Conservation (phyloP, 1,140 invertebrate genomes). For the Zaprionus vittiger region DNA sequence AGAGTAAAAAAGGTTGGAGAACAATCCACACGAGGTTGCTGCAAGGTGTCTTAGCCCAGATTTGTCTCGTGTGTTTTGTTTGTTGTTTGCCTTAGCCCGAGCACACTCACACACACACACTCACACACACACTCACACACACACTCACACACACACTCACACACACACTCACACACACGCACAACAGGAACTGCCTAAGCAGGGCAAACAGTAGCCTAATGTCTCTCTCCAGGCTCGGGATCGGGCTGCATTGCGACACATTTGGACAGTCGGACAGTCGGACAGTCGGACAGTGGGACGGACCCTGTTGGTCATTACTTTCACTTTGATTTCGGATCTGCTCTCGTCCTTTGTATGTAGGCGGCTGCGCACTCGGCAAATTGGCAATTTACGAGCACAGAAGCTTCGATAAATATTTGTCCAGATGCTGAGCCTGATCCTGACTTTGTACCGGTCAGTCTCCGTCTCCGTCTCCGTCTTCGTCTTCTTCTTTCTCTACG, state of each 20-base stretch:
- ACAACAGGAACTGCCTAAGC: constrained; percentile 23
- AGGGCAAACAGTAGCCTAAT: constrained; percentile 74
- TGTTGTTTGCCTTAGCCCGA: background rate
- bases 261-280: background rate
- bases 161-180: background rate
- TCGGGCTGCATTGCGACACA: background rate
- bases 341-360: constrained; percentile 59
- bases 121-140: background rate
- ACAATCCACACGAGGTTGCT: constrained; percentile 66
- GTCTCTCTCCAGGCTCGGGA: constrained; percentile 50
- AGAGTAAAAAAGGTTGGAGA: constrained; percentile 55
- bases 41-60: constrained; percentile 81
- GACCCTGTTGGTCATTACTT: constrained; percentile 67
- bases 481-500: background rate
- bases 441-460: background rate
- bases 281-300: background rate
- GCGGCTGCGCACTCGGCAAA: constrained; percentile 39
- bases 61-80: constrained; percentile 73
- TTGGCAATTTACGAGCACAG: constrained; percentile 59
- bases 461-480: background rate
- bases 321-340: constrained; percentile 73
- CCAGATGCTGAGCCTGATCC: constrained; percentile 56
- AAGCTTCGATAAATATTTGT: constrained; percentile 79
- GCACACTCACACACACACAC: background rate
- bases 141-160: background rate